phyloP scores from a whole-genome alignment of 1,140 invertebrate species.

The Aphelenchoides fujianensis region DNA sequence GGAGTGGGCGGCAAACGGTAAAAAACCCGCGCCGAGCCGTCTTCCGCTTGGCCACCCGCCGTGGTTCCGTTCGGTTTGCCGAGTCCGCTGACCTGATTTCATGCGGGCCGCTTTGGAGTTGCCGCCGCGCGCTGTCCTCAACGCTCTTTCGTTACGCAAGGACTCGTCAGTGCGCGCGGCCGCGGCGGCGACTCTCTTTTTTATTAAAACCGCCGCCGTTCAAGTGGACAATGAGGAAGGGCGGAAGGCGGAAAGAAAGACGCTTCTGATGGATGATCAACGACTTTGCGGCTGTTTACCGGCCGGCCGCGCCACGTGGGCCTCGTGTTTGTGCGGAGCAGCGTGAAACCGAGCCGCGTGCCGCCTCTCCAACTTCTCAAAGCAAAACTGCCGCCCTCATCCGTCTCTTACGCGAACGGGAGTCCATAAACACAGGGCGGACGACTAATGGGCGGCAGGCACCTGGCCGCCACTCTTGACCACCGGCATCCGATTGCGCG shows the following conservation, averaged over 20 bases:
- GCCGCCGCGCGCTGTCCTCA: not conserved
- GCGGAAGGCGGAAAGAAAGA: too few relatives aligned
- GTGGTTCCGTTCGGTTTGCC: not conserved
- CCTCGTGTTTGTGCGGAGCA: not conserved
- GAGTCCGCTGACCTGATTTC: not conserved
- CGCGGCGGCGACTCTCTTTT: too few relatives aligned
- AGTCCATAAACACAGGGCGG: not conserved
- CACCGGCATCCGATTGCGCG: not conserved
- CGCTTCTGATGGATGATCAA: not conserved
- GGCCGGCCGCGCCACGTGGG: too few relatives aligned
- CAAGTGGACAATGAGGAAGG: constrained; percentile 4
- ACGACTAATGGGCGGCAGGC: not conserved
- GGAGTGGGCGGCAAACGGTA: not conserved
- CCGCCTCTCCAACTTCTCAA: not conserved
- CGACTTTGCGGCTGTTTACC: not conserved
- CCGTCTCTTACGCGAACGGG: not conserved
- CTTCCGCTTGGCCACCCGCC: constrained; percentile 14
- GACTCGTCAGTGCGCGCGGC: not conserved
- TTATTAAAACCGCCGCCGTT: not conserved
- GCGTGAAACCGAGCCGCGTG: not conserved
- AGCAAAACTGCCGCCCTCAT: not conserved
- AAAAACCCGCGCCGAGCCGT: not conserved
- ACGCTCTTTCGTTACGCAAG: not conserved
- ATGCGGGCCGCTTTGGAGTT: not conserved
- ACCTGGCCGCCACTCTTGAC: not conserved